Conservation (phyloP, 1,140 invertebrate genomes). For the Platyura marginata region DNA sequence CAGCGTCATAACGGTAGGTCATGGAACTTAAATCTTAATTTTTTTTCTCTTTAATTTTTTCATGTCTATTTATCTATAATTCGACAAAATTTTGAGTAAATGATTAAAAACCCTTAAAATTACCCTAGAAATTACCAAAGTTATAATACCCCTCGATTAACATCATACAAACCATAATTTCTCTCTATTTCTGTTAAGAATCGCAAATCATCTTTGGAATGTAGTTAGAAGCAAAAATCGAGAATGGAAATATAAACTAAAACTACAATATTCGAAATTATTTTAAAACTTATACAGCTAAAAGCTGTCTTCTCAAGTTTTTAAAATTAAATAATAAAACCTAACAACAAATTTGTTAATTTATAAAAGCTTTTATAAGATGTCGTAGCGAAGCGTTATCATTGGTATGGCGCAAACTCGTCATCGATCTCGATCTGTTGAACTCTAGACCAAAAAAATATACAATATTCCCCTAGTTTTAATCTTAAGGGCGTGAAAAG, state of each 20-base stretch:
- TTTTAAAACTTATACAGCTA: not conserved
- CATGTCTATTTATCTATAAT: not conserved
- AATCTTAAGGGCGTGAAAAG: not conserved
- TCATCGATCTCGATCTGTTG: not conserved
- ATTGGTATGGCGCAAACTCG: not conserved
- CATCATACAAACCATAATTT: too few species aligned
- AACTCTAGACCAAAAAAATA: not conserved
- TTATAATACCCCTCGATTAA: too few species aligned
- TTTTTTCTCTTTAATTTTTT: not conserved
- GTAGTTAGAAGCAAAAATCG: too few species aligned
- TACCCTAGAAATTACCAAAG: too few species aligned
- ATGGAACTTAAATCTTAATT: too few species aligned
- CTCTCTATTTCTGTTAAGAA: too few species aligned
- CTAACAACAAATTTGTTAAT: too few species aligned
- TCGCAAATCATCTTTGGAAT: too few species aligned
- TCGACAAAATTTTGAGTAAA: not conserved
- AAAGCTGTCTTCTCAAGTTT: too few species aligned
- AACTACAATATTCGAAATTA: not conserved
- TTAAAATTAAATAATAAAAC: too few species aligned
- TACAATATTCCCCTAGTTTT: not conserved
- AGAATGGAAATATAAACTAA: not conserved
- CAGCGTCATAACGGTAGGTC: too few species aligned
- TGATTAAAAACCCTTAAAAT: too few species aligned
- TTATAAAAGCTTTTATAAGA: not conserved
- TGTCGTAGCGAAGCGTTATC: not conserved